Percentiles rank a stretch among this genome's conserved stretches.
Conservation (phyloP, 2,113 vertebrate genomes). For the Melanostigma gelatinosum region DNA sequence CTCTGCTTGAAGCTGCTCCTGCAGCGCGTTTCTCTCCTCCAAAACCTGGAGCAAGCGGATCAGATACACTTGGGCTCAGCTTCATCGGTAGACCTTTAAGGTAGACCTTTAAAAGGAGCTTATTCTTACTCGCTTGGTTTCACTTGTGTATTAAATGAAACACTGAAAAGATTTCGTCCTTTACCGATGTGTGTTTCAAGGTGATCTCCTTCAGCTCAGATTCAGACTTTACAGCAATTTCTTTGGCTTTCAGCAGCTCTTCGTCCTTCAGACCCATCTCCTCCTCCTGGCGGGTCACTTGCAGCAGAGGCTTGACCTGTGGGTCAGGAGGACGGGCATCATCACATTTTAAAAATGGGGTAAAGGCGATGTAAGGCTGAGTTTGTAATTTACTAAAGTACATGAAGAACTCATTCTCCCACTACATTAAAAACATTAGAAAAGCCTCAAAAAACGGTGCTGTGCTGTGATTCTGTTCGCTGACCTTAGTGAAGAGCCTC, state of each 20-base stretch:
- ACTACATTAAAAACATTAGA: not conserved
- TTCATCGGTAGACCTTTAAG: not conserved
- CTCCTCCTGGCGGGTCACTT: conserved; percentile 96
- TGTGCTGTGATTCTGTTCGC: not conserved
- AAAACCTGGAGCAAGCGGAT: conserved; percentile 65
- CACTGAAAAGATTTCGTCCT: not conserved
- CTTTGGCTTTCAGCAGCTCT: conserved; percentile 88
- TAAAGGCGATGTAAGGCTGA: not conserved
- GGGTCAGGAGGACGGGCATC: not conserved
- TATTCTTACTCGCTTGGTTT: not conserved
- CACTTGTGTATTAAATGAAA: not conserved
- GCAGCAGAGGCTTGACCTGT: conserved; percentile 96
- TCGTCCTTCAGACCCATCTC: conserved; percentile 96
- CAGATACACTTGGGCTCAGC: not conserved
- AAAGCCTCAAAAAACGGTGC: not conserved
- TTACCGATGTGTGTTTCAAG: conserved; percentile 90
- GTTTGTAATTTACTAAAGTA: not conserved
- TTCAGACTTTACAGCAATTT: conserved; percentile 88
- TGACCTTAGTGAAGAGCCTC: conserved; percentile 98
- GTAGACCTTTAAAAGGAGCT: not conserved
- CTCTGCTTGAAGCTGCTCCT: conserved; percentile 94
- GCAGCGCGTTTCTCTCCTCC: conserved; percentile 91
- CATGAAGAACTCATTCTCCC: not conserved
- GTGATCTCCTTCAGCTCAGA: conserved; percentile 89
- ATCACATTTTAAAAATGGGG: not conserved